phyloP scores from a whole-genome alignment of 2,113 vertebrate genomes.

The Odobenus rosmarus region DNA sequence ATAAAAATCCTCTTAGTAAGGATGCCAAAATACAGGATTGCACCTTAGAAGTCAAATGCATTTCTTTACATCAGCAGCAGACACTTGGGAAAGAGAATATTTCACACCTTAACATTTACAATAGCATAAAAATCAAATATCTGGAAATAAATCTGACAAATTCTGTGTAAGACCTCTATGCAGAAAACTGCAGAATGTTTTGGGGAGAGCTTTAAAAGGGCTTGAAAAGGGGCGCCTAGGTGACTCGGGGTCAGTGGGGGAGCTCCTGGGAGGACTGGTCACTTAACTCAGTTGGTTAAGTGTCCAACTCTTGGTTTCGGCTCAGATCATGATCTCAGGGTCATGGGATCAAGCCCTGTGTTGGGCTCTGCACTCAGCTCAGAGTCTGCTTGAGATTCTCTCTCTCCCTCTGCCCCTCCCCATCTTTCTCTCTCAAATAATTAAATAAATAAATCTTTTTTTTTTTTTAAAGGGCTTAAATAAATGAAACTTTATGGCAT shows the following conservation, averaged over 20 bases:
- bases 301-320: not conserved
- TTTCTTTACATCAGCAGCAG: not conserved
- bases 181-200: not conserved
- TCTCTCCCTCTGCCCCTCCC: not conserved
- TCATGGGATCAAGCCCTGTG: not conserved
- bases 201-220: not conserved
- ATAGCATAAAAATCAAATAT: not conserved
- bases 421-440: not conserved
- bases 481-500: accelerated
- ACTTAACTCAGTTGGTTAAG: not conserved
- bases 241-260: not conserved
- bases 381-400: not conserved
- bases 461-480: not conserved
- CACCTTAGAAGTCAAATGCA: no score
- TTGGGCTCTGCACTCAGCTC: not conserved
- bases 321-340: not conserved
- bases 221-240: not conserved
- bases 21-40: accelerated
- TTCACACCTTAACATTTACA: not conserved
- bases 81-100: not conserved
- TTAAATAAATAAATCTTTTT: not conserved
- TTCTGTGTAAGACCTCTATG: not conserved
- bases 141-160: not conserved
- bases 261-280: no score
- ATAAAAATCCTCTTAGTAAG: not conserved